phyloP scores from a whole-genome alignment of 2,888 invertebrate genomes.

The Drosophila mimica region DNA sequence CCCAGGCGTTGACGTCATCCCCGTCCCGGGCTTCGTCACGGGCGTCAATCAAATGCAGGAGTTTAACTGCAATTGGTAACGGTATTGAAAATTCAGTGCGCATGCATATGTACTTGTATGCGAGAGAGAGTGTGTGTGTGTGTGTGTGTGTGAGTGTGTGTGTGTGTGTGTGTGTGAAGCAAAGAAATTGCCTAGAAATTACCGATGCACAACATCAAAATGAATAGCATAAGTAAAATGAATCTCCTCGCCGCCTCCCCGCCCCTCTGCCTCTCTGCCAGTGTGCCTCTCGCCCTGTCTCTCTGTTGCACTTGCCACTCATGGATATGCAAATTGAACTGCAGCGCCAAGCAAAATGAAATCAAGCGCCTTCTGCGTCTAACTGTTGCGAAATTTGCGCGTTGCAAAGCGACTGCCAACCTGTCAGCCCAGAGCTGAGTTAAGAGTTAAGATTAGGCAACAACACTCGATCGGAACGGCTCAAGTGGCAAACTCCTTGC shows the following conservation, averaged over 20 bases:
- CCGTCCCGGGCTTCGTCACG: slow-evolving; percentile 24
- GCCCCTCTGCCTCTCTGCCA: too few species aligned
- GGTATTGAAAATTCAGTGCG: slow-evolving; percentile 40
- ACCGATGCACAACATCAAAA: slow-evolving; percentile 41
- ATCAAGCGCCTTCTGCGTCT: slow-evolving; percentile 47
- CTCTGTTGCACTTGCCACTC: slow-evolving; percentile 9
- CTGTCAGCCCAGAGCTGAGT: slow-evolving; percentile 18
- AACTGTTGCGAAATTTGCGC: slow-evolving; percentile 55
- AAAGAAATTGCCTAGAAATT: slow-evolving; percentile 65
- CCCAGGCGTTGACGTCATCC: slow-evolving; percentile 27
- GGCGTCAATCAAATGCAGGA: slow-evolving; percentile 63
- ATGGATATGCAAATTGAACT: slow-evolving; percentile 64
- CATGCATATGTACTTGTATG: not conserved
- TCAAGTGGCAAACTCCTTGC: slow-evolving; percentile 50
- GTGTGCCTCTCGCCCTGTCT: not conserved
- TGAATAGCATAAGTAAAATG: slow-evolving; percentile 51
- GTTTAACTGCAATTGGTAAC: slow-evolving; percentile 57
- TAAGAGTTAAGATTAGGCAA: slow-evolving; percentile 20
- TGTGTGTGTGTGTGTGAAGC: slow-evolving; percentile 11
- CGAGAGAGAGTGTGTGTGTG: not conserved
- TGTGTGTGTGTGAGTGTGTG: not conserved
- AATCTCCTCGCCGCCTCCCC: slow-evolving; percentile 9
- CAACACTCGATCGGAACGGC: slow-evolving; percentile 26
- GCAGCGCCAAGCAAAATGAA: slow-evolving; percentile 41
- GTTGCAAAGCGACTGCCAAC: slow-evolving; percentile 17